A percentile compares a stretch with the other conserved stretches of the same genome.
phyloP scores from a whole-genome alignment of 2,888 invertebrate species.

The Scaptomyza tumidula region DNA sequence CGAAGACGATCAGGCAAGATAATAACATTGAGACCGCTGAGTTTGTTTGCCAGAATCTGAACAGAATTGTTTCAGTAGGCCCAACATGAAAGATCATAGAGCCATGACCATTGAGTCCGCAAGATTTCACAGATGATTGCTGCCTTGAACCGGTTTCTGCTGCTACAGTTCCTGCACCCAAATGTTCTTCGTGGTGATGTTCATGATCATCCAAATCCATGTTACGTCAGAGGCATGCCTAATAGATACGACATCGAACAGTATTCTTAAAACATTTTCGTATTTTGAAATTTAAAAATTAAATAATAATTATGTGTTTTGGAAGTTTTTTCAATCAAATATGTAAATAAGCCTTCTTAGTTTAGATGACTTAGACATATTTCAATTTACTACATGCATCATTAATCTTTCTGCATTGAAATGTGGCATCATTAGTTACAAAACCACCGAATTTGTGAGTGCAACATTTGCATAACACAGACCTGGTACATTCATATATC shows the following conservation, averaged over 20 bases:
- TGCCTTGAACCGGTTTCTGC: background rate
- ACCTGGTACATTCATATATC: conserved; percentile 6
- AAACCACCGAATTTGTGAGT: background rate
- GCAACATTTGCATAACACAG: background rate
- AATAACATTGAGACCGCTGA: conserved; percentile 13
- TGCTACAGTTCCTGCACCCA: background rate
- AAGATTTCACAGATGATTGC: background rate
- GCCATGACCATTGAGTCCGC: conserved; percentile 1
- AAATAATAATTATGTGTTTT: background rate
- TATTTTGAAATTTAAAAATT: conserved; percentile 2
- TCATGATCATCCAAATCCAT: conserved; percentile 27
- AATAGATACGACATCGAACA: conserved; percentile 12
- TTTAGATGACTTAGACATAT: background rate
- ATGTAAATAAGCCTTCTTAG: background rate
- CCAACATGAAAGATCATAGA: conserved; percentile 48
- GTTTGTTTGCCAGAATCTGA: conserved; percentile 52
- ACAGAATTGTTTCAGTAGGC: conserved; percentile 53
- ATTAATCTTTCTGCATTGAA: background rate
- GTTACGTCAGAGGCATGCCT: conserved; percentile 15
- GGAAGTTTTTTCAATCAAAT: background rate
- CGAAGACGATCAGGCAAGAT: conserved; percentile 55
- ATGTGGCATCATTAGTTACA: background rate
- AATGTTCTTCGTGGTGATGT: conserved; percentile 20
- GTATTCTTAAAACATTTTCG: conserved; percentile 5
- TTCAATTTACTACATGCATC: background rate